Evolutionary conservation across 2,888 invertebrate genomes (phyloP), one percentile per base, ranked within the genome.

Genomic region (Drosophila monieri): DNA sequence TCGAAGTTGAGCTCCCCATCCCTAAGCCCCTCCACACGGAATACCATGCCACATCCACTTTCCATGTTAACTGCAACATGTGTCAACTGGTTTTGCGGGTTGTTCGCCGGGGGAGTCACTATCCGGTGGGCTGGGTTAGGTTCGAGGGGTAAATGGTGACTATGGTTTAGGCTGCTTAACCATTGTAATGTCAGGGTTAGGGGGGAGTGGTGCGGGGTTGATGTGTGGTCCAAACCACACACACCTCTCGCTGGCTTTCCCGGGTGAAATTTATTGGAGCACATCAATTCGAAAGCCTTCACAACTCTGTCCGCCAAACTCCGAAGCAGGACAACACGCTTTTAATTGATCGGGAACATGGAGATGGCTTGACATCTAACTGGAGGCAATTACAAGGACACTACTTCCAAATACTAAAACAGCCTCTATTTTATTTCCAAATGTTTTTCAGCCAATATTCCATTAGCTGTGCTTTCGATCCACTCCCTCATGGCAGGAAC

Each of bases 51-150:
- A 30, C 44, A 55, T 60, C 49, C 70, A 49, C 69, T 60, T 59
- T 37, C 53, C 53, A 56, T 64, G 48, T 55, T 62, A 64, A 61
- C 73, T 73, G 78, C 76, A 79, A 77, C 83, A 81, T 75, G 75
- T 81, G 79, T 79, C 79, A 81, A 81, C 71, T 75, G 73, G 67
- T 59, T 78, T 76, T 54, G 69, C 10, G 56, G 65, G 41, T 23
- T 47, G 59, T 39, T 39, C 21, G 55, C 4, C 8, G 6, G 56
- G 48, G 8, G 23, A 35, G 39, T 12, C 14, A 39, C n/a, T 12
- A n/a, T 15, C 14, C 15, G 6, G 0, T 41, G 39, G 39, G 39
- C 0, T 41, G n/a, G 18, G 39, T 4, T 41, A 18, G 39, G 18
- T 41, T 43, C 8, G 10, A 5, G 21, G 43, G 43, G 43, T 21